Conservation (phyloP, 2,888 invertebrate species). For the Protonemura montana region DNA sequence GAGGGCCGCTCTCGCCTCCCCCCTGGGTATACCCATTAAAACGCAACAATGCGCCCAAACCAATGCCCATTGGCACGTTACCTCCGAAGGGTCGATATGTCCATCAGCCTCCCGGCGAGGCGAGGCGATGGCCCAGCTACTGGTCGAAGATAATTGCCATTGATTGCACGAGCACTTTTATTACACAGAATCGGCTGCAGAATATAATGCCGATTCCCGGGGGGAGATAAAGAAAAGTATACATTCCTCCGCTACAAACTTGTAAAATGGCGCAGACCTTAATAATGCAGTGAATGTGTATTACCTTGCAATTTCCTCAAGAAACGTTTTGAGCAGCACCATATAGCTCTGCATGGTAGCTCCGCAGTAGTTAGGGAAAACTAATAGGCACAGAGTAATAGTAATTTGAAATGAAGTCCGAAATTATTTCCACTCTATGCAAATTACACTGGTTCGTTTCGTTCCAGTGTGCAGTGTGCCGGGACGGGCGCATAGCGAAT, state of each 20-base stretch:
- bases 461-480: not conserved
- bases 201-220: not conserved
- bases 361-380: not conserved
- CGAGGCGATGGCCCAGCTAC: too few relatives aligned
- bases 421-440: not conserved
- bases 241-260: too few relatives aligned
- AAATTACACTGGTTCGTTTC: not conserved
- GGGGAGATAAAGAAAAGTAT: too few relatives aligned
- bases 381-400: not conserved
- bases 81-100: not conserved
- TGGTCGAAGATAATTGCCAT: not conserved
- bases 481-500: not conserved
- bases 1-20: not conserved
- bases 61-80: not conserved
- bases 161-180: not conserved
- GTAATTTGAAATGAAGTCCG: not conserved
- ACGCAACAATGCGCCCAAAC: not conserved
- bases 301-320: not conserved
- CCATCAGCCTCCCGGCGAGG: too few relatives aligned
- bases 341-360: not conserved
- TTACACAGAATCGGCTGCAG: not conserved
- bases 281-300: not conserved
- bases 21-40: not conserved
- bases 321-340: not conserved
- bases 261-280: too few relatives aligned